Conservation (phyloP, 2,113 vertebrate genomes). For the Meriones unguiculatus region DNA sequence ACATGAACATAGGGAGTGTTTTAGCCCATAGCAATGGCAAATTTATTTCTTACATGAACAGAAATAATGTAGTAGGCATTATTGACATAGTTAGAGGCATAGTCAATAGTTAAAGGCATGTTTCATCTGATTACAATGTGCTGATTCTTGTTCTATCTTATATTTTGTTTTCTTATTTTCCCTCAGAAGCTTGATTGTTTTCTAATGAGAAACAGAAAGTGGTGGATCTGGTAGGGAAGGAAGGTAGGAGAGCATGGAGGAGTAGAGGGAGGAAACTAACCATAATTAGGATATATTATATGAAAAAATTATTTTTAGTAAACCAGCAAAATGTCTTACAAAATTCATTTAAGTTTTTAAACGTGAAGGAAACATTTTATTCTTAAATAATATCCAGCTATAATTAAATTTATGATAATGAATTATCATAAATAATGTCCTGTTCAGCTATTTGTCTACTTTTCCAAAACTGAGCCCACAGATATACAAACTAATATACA, state of each 20-base stretch:
- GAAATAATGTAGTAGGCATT: neutral
- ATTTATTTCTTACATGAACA: neutral
- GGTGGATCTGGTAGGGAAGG: neutral
- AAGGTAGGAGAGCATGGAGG: neutral
- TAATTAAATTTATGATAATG: neutral
- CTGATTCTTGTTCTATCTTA: neutral
- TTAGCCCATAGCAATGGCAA: neutral
- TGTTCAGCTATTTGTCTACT: neutral
- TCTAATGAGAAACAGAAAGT: neutral
- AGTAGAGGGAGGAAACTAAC: neutral
- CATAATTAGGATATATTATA: neutral
- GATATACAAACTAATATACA: neutral
- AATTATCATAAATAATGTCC: neutral
- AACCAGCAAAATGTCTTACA: neutral
- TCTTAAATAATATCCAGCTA: neutral
- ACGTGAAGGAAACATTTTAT: neutral
- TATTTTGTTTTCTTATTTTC: neutral
- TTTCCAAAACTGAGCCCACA: neutral
- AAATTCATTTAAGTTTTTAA: neutral
- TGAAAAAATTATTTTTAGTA: neutral
- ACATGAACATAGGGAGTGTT: neutral
- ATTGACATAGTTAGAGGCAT: neutral
- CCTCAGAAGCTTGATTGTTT: neutral
- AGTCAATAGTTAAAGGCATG: neutral
- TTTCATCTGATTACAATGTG: neutral